Base-by-base conservation (phyloP, 2,888 invertebrate genomes). In the Arge pagana region DNA sequence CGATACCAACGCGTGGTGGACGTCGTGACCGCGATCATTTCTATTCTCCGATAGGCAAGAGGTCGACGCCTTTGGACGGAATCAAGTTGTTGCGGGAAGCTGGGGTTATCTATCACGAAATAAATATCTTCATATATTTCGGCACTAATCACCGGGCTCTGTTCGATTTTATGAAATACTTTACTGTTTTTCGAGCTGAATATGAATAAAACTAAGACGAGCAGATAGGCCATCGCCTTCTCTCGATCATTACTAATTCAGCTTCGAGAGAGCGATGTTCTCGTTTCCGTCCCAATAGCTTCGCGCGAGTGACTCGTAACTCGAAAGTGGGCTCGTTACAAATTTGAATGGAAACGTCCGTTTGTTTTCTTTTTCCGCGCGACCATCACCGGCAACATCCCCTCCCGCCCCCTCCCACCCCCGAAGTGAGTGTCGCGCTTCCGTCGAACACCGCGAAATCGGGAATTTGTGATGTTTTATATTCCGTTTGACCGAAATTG, bases 71-170 rank as follows among this genome's bases (percentile, higher is more conserved):
- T 57, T 40, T 66, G 63, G 45, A 4, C 43, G 19, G 48, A 6
- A 37, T 54, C 48, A 42, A 54, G 61, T 54, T 57, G 60, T 68
- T 59, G 53, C 63, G 65, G 64, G 64, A 68, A 70, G 64, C 65
- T 64, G 64, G 62, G 70, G 69, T 72, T 72, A 73, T 72, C 70
- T 66, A 66, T 63, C 66, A 61, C 60, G 61, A 63, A 73, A 72
- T 68, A 71, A 74, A 70, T 67, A 71, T 69, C 64, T 70, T 63
- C 58, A 67, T 66, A 60, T 61, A 65, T 70, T 74, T 74, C 66
- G 70, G 69, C 45, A 45, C 45, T 45, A 45, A 45, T 45, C 45
- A 45, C 33, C 45, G 56, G 59, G 31, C 53, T 60, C 54, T 53
- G 65, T 67, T 69, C 64, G 63, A 67, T 66, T 63, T 57, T 62